Conservation (phyloP, 2,797 vertebrate genomes). For the Melanotaenia pygmaea region DNA sequence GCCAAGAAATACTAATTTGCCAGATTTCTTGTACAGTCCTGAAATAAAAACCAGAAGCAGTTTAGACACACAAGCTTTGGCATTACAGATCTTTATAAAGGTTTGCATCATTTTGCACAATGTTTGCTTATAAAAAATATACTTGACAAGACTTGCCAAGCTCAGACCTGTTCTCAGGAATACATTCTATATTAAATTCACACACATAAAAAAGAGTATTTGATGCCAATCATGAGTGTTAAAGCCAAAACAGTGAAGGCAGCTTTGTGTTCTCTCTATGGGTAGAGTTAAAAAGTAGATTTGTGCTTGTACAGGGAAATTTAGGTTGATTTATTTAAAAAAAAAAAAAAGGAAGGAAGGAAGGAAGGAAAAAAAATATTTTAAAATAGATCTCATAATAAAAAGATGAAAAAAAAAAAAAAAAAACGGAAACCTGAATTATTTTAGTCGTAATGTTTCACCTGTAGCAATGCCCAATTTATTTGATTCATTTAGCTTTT, state of each 20-base stretch:
- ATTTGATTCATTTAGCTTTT: neutral
- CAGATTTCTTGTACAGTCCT: constrained; percentile 99
- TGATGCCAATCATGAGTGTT: no score
- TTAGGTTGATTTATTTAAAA: no score
- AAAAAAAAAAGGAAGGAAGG: neutral
- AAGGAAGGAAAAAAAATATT: neutral
- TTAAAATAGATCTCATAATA: neutral
- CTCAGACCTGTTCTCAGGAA: constrained; percentile 17
- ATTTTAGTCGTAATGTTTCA: neutral
- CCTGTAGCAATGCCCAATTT: neutral
- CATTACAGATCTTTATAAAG: neutral
- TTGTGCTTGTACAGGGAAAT: neutral
- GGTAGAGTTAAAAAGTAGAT: neutral
- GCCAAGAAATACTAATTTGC: constrained; percentile 98
- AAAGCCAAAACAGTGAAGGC: neutral
- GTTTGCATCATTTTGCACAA: neutral
- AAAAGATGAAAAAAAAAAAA: no score
- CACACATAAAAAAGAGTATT: neutral
- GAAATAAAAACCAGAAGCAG: constrained; percentile 57
- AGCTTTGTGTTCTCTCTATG: neutral
- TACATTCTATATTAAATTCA: neutral
- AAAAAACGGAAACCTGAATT: neutral
- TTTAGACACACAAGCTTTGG: constrained; percentile 8
- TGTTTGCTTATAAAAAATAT: no score
- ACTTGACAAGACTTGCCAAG: neutral